Percentiles rank a stretch among this genome's conserved stretches.
phyloP scores from a whole-genome alignment of 2,113 vertebrate genomes.

The Peromyscus californicus region DNA sequence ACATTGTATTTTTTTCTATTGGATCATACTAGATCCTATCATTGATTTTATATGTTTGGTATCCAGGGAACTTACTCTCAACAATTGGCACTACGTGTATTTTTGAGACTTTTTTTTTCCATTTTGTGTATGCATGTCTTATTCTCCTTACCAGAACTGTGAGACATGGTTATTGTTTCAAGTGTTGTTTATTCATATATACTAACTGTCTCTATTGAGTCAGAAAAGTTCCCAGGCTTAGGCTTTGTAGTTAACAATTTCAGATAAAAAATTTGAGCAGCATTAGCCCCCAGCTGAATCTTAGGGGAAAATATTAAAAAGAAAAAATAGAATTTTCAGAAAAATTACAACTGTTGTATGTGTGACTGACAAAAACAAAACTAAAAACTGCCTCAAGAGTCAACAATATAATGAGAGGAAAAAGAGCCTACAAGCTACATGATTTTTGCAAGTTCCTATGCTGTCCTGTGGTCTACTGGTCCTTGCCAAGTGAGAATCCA shows the following conservation, averaged over 20 bases:
- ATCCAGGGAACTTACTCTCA: not conserved
- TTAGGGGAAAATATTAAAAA: not conserved
- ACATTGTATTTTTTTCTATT: not conserved
- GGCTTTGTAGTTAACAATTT: not conserved
- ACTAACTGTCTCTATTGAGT: not conserved
- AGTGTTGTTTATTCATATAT: not conserved
- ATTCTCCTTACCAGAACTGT: not conserved
- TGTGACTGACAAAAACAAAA: not conserved
- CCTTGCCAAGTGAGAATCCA: not conserved
- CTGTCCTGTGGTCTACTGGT: not conserved
- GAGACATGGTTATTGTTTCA: not conserved
- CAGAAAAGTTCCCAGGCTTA: not conserved
- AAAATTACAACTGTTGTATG: not conserved
- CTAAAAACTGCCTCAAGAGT: not conserved
- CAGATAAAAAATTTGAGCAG: not conserved
- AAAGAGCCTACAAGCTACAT: not conserved
- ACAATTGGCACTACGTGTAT: not conserved
- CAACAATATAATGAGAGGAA: not conserved
- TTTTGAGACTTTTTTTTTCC: not conserved
- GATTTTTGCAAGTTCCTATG: not conserved
- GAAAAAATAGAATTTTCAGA: not conserved
- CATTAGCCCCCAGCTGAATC: not conserved
- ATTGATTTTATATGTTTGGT: not conserved
- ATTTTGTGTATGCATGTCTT: not conserved
- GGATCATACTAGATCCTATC: not conserved